Evolutionary conservation across 30 jellyfish, hydroid and myxozoan genomes (phyloP).

Genomic region (Chironex yamaguchii): DNA sequence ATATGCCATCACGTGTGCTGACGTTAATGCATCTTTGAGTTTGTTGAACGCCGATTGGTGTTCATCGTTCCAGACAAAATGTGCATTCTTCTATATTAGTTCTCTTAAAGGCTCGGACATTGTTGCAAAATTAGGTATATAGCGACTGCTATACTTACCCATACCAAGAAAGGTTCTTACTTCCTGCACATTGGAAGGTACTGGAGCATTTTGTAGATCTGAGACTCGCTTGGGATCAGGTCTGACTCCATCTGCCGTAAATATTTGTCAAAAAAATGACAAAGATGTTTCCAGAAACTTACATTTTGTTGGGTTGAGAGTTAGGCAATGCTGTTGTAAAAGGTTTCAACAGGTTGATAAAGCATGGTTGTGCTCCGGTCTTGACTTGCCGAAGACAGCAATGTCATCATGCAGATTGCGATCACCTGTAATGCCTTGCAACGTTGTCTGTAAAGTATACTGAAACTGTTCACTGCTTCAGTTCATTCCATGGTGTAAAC

Average conservation of each 20-base stretch:
- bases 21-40: neutral
- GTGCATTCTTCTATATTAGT: neutral
- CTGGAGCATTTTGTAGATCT: neutral
- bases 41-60: constrained; percentile 19
- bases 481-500: too few relatives aligned
- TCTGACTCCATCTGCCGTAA: constrained; percentile 27
- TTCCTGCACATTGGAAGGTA: constrained; percentile 5
- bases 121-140: constrained; percentile 5
- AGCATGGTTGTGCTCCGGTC: neutral
- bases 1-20: neutral
- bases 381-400: neutral
- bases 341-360: too few relatives aligned
- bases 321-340: too few relatives aligned
- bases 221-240: constrained; percentile 45
- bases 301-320: too few relatives aligned
- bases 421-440: constrained; percentile 5
- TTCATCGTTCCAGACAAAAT: constrained; percentile 27
- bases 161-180: constrained; percentile 25
- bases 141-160: constrained; percentile 33
- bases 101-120: constrained; percentile 2
- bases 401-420: constrained; percentile 17
- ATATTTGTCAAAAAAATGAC: too few relatives aligned
- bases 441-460: neutral
- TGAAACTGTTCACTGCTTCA: neutral
- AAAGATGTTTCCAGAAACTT: too few relatives aligned